Evolutionary conservation across 1,140 invertebrate genomes (phyloP), one percentile per base, ranked within the genome.

Genomic region (Trichoplusia ni): DNA sequence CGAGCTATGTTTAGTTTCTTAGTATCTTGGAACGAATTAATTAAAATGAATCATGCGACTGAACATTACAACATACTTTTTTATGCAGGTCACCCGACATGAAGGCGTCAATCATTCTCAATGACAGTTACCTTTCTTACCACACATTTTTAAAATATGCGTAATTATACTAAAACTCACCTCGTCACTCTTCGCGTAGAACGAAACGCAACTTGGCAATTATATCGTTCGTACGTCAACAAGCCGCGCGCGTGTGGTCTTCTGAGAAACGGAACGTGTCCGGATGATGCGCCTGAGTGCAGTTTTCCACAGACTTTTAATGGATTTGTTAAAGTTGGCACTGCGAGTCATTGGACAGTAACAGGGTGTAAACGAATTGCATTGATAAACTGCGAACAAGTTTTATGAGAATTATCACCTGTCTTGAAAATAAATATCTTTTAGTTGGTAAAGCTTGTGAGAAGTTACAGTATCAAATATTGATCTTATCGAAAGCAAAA

Each of bases 201-300:
- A 31, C 8, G 54, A 18, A 58, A 42, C 38, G 54, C 37, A 58
- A 58, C 54, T 58, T 58, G 54, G 54, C 54, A 58, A 58, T 58
- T 58, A 58, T 58, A 58, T 42, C 54, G 54, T 58, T 31, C 38
- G 27, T 58, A 58, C 54, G 54, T 58, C 54, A 58, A 58, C 54
- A 38, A 38, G 38, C 8, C 25, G 11, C 54, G 25, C 38, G 54
- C 54, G 54, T 58, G 54, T 58, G 54, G 54, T 58, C 54, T 58
- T 58, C 54, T 9, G 38, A 58, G 54, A 58, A 58, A 58, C 38
- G 54, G 54, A 58, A 58, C 54, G 54, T 44, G 23, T 58, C 38
- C 37, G 13, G 54, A 58, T 42, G 38, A 58, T 58, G 54, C 54
- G 54, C 16, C 38, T 58, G 54, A 58, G 54, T 58, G 38, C 54